Evolutionary conservation across 2,888 invertebrate species (phyloP), one percentile per base, ranked within the genome.

Genomic region (Netelia melanura): DNA sequence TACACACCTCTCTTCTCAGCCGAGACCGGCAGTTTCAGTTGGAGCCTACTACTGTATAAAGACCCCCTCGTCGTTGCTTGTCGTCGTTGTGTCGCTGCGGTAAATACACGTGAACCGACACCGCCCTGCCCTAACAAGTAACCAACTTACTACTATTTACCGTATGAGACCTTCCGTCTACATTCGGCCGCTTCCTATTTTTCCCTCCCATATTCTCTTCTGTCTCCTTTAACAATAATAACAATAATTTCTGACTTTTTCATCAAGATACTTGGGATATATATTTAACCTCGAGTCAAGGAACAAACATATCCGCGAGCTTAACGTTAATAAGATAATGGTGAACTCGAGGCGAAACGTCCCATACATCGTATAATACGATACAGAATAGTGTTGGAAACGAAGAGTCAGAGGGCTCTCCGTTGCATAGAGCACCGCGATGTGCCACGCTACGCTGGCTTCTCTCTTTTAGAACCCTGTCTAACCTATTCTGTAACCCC

Each of bases 1-100:
- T 92, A 89, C 91, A 92, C 92, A 91, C 92, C 91, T 91, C 88
- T 86, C 72, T 70, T 67, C 76, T 70, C 58, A 58, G 58, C 21
- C n/a, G 21, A 17, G 56, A 56, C 48, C 68, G n/a, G 67, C 21
- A 38, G 48, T 44, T 76, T 25, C 25, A 61, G 58, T 71, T 61
- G 52, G 56, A 74, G 74, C 6, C 68, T 84, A 71, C 77, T 78
- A 54, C 79, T 54, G 62, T 71, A 64, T 25, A n/a, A 58, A 23
- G 25, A 17, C 56, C 17, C n/a, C 56, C 9, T 17, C 56, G 56
- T 17, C n/a, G 56, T 56, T 21, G 8, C 56, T 54, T 43, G 52
- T 54, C 52, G 58, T n/a, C 58, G 43, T 30, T 30, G 58, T 62
- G 38, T 62, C 54, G 75, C 65, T 64, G 64, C 65, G 44, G 14